These are phyloP conservation scores for Romanogobio albipinnatus DNA, from an alignment of 2,113 vertebrate species.

Conservation along the genomic window DNA sequence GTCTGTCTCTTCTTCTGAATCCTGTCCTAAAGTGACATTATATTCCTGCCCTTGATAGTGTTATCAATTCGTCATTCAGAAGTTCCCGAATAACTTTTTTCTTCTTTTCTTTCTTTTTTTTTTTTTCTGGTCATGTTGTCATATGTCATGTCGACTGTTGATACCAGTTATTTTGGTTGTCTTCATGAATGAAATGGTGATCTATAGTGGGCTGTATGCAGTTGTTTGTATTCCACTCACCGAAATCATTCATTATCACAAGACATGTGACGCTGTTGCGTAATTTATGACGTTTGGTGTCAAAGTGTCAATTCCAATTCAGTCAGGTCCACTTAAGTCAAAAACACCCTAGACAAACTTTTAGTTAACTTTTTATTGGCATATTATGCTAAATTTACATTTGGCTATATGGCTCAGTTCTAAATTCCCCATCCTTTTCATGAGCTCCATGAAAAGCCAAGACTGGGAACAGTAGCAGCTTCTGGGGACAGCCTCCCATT, in stretches of 20 bases:
- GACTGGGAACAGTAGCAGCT: too few species aligned
- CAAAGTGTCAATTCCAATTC: neutral
- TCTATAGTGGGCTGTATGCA: neutral
- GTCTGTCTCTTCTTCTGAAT: slow-evolving; percentile 11
- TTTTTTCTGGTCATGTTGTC: too few species aligned
- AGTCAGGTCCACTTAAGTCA: too few species aligned
- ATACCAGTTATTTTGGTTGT: neutral
- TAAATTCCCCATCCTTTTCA: too few species aligned
- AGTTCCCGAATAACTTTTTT: neutral
- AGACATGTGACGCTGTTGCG: neutral
- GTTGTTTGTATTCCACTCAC: neutral
- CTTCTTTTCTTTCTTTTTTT: neutral
- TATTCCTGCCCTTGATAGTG: neutral
- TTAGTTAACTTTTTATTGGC: too few species aligned
- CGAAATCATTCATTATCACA: neutral
- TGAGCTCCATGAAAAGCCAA: too few species aligned
- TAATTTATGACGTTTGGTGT: neutral
- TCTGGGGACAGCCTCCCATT: too few species aligned
- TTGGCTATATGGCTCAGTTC: too few species aligned
- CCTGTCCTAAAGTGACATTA: slow-evolving; percentile 1
- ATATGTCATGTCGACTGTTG: neutral
- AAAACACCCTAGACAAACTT: too few species aligned
- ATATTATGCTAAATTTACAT: too few species aligned
- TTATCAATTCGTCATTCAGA: neutral
- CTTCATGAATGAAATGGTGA: neutral